These are phyloP conservation scores for Jacana jacana DNA, from an alignment of 2,113 vertebrate species.

Conservation along the genomic window DNA sequence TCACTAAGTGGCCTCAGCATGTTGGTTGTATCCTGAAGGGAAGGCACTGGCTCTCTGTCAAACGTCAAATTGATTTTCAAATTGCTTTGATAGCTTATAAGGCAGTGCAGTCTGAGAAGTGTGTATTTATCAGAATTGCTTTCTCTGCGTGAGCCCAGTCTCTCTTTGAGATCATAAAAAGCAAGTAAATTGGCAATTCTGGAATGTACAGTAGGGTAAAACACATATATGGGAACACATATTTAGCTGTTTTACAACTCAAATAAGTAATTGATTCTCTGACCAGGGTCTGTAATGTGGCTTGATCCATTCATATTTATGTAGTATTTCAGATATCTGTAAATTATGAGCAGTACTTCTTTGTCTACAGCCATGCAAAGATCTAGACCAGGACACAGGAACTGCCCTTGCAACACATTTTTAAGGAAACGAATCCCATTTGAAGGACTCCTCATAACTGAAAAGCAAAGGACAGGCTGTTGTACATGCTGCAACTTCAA, in stretches of 20 bases:
- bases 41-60: slow-evolving; percentile 61
- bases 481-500: neutral
- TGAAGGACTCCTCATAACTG: neutral
- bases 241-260: neutral
- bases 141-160: slow-evolving; percentile 9
- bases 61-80: slow-evolving; percentile 78
- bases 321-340: neutral
- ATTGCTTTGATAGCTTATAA: slow-evolving; percentile 71
- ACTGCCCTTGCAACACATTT: neutral
- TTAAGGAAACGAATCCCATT: neutral
- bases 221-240: neutral
- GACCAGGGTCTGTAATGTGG: neutral
- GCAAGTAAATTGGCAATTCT: slow-evolving; percentile 24
- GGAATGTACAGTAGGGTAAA: neutral
- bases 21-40: slow-evolving; percentile 54
- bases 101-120: slow-evolving; percentile 25
- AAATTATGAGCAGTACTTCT: neutral
- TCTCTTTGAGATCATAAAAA: slow-evolving; percentile 25
- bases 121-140: slow-evolving; percentile 59
- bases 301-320: neutral
- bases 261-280: neutral
- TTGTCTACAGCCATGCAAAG: neutral
- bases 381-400: neutral
- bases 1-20: slow-evolving; percentile 68
- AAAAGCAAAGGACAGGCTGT: neutral